Evolutionary conservation across 2,113 vertebrate genomes (phyloP), one percentile per base, ranked within the genome.

Genomic region (Coptodon rendalli): DNA sequence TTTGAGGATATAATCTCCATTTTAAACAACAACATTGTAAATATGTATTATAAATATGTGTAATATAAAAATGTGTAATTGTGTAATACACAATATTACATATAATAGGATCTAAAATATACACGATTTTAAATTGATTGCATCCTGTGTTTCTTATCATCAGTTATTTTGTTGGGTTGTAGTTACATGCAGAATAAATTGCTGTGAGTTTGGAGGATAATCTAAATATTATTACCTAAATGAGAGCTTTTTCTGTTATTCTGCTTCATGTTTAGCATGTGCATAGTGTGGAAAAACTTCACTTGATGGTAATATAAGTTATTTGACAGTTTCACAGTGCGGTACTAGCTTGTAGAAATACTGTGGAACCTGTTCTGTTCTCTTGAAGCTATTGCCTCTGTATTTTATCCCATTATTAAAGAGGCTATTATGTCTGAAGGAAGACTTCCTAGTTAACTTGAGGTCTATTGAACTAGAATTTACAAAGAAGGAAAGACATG

Each of bases 241-340:
- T 56, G 68, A 43, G 81, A 87, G 84, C 45, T 80, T 89, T 66
- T 83, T 52, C 76, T 83, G 6, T 24, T 91, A 89, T 88, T 86
- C 86, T 86, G 81, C 78, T 84, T 61, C 86, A 78, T 84, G 81
- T 79, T 82, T 27, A 40, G 9, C 73, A 36, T 56, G 50, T 73
- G 48, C 52, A 79, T 22, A 22, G n/a, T 84, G 68, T 76, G 22
- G 54, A 40, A 79, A 66, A 5, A 31, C 17, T 14, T n/a, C 63
- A 24, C 36, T 24, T 50, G 54, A 53, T 73, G 71, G 57, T 17
- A 34, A 63, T 22, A 53, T 12, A 71, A 84, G 79, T 71, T 11
- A 53, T 22, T 81, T 54, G 61, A 16, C 53, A n/a, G 16, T 85
- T 73, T 79, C 56, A 87, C 29, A 56, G 24, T 66, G 76, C 4